Conservation (phyloP, 2,888 invertebrate species). For the Xestia xanthographa region DNA sequence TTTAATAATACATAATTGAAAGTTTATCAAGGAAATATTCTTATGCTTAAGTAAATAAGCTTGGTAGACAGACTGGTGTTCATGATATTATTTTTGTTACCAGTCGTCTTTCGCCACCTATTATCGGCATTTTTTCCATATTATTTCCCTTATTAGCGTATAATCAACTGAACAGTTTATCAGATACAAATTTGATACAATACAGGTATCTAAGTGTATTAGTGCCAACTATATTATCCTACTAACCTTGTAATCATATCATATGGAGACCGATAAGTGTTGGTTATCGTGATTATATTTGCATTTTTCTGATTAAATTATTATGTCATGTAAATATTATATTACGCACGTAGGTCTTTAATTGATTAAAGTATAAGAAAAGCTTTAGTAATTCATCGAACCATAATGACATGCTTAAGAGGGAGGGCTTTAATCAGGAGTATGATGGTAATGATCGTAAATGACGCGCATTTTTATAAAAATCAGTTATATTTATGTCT, state of each 20-base stretch:
- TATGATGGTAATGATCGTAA: no score
- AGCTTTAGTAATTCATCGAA: neutral
- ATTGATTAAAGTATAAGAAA: neutral
- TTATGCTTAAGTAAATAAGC: neutral
- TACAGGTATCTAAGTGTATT: conserved; percentile 27
- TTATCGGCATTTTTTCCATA: neutral
- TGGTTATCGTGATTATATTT: conserved; percentile 27
- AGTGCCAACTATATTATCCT: conserved; percentile 35
- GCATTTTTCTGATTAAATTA: conserved; percentile 42
- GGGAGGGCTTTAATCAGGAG: no score
- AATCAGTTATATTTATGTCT: no score
- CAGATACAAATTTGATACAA: conserved; percentile 16
- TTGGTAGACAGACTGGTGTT: neutral
- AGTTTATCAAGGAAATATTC: no score
- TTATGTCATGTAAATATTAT: conserved; percentile 48
- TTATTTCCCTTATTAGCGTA: neutral
- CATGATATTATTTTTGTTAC: neutral
- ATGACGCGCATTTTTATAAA: no score
- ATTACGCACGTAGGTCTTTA: conserved; percentile 26
- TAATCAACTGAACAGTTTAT: conserved; percentile 23
- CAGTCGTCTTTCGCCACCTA: neutral
- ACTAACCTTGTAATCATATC: conserved; percentile 43
- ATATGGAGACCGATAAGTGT: conserved; percentile 28
- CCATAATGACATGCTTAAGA: neutral
- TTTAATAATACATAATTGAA: no score